Conservation (phyloP, 1,140 invertebrate genomes). For the Lanistes nyassanus region DNA sequence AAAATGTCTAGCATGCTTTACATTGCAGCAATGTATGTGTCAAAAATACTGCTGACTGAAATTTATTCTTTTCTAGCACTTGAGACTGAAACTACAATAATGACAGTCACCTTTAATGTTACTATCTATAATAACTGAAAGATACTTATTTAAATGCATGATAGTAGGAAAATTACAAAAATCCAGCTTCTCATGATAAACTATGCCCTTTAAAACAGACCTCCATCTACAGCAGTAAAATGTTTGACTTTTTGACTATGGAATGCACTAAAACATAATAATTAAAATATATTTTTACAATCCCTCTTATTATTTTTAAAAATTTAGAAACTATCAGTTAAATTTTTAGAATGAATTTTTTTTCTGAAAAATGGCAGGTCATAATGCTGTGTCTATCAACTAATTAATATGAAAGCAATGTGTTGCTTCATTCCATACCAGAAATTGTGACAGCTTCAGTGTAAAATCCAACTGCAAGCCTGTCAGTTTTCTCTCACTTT, state of each 20-base stretch:
- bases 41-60: background rate
- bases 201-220: no score
- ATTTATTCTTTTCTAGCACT: no score
- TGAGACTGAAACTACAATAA: no score
- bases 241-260: no score
- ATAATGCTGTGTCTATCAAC: background rate
- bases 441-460: constrained; percentile 47
- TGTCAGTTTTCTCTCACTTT: constrained; percentile 49
- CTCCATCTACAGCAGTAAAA: no score
- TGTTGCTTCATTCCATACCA: constrained; percentile 39
- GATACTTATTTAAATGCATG: no score
- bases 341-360: background rate
- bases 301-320: background rate
- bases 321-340: background rate
- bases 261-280: background rate
- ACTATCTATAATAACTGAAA: no score
- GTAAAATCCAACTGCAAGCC: constrained; percentile 50
- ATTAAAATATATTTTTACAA: background rate
- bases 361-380: background rate
- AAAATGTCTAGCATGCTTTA: background rate
- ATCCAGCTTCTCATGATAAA: no score
- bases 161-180: no score
- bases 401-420: background rate
- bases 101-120: no score
- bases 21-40: background rate